Evolutionary conservation across 2,888 invertebrate genomes (phyloP), one percentile per base, ranked within the genome.

Genomic region (Diarsia brunnea): DNA sequence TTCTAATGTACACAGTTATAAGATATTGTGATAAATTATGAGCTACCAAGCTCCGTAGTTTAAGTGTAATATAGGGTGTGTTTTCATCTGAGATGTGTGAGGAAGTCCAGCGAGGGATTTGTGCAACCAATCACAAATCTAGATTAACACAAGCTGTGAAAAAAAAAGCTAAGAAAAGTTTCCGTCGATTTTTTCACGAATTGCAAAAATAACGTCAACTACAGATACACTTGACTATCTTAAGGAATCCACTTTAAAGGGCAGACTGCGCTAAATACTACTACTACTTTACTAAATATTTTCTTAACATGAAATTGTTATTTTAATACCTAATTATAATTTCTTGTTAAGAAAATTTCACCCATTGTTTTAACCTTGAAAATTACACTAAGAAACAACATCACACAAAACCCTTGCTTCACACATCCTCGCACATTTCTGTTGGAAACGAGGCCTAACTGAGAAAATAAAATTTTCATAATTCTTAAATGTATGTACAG

Each of bases 391-490:
- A 31, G 31, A 31, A 31, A 31, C 31, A 31, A 31, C 31, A 31
- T 4, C 31, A 31, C 55, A 14, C 24, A 27, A 14, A 60, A 19
- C 19, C 10, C 19, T 19, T 27, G 27, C 31, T 58, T 16, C 58
- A 49, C 49, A 49, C 49, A 19, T 58, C 27, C 58, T 27, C 3
- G 27, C 19, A 60, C 4, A 60, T 60, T 31, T 60, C 27, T 60
- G 10, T 4, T 60, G 31, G 4, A 31, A 60, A 60, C 27, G 31
- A 16, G 10, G 31, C 60, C 16, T 60, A 45, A 60, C 49, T 69
- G 24, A 55, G 81, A 87, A 87, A 87, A 87, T 87, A 31, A 72
- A 81, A 87, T 83, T 87, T 87, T 85, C 85, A 82, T 76, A 68
- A 38, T 65, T 68, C 14, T 10, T 65, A n/a, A 31, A 47, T 47